Evolutionary conservation across 2,113 vertebrate species (phyloP), one percentile per base, ranked within the genome.

Genomic region (Chauna torquata): DNA sequence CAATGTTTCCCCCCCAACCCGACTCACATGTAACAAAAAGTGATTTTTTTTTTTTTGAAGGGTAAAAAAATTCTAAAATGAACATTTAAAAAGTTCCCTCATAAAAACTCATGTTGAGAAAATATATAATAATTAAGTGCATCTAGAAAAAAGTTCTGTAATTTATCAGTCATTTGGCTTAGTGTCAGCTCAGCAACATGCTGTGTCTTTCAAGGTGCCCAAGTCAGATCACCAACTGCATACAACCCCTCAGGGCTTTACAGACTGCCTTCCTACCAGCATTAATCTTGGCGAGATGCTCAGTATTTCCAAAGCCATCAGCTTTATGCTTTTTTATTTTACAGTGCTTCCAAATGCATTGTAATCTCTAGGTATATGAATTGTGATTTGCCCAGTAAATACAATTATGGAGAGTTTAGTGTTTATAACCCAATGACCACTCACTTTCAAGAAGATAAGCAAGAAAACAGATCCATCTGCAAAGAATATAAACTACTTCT

Each of bases 61-160:
- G 90, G 66, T 89, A 83, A 93, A 89, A 95, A 92, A 82, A 89
- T 20, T 42, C 49, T 25, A 86, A 93, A 90, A 82, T 44, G 36
- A 50, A 52, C 62, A 20, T 76, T 82, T 64, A 80, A 92, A 97
- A 55, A 47, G 16, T 49, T 64, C 23, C 74, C 11, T 55, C 49
- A 8, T 54, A 86, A 80, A 95, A 97, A 74, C 30, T 34, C 42
- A 86, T 2, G 5, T 42, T 61, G 52, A 82, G 57, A 94, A 65
- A 45, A 71, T 38, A 64, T 4, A 24, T 59, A 44, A 23, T 68
- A 55, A 47, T 38, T 61, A 78, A 64, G 32, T 16, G 49, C 52
- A 19, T 49, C 61, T 64, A 78, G 62, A 92, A 94, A 93, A 42
- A 25, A 13, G 8, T 24, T 83, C 57, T 88, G 75, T 15, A 12